Percentiles rank a stretch among this genome's conserved stretches.
phyloP scores from a whole-genome alignment of 2,888 invertebrate species.

The Scrobipalpa costella region DNA sequence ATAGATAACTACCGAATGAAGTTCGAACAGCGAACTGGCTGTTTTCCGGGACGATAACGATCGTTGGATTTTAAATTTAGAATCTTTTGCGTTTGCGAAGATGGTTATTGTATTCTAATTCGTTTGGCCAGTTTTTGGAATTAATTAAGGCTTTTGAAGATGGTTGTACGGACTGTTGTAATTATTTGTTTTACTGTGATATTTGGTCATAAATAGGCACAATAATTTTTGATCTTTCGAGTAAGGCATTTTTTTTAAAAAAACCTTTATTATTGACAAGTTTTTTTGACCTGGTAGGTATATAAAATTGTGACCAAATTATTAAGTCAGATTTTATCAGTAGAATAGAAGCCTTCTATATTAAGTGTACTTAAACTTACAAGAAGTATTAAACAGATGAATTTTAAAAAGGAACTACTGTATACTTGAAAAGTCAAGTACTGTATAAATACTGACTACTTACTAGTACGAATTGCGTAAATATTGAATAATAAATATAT shows the following conservation, averaged over 20 bases:
- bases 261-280: too few relatives aligned
- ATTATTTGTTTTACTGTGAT: neutral
- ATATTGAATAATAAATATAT: neutral
- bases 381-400: neutral
- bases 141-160: neutral
- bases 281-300: too few relatives aligned
- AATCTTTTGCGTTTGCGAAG: conserved; percentile 3
- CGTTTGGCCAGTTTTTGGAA: neutral
- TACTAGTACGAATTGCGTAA: too few relatives aligned
- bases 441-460: conserved; percentile 4
- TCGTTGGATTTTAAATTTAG: neutral
- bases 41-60: conserved; percentile 54
- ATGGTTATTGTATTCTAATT: conserved; percentile 15
- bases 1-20: conserved; percentile 55
- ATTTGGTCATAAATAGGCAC: too few relatives aligned
- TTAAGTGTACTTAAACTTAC: neutral
- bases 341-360: too few relatives aligned
- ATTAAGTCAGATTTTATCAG: too few relatives aligned
- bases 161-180: neutral
- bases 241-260: too few relatives aligned
- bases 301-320: too few relatives aligned
- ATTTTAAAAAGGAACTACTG: conserved; percentile 2
- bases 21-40: conserved; percentile 47
- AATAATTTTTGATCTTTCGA: too few relatives aligned
- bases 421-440: conserved; percentile 22